Percentiles rank a stretch among this genome's conserved stretches.
Evolutionary conservation across 2,888 invertebrate species (phyloP).

Genomic region (Heliconius ethilla): DNA sequence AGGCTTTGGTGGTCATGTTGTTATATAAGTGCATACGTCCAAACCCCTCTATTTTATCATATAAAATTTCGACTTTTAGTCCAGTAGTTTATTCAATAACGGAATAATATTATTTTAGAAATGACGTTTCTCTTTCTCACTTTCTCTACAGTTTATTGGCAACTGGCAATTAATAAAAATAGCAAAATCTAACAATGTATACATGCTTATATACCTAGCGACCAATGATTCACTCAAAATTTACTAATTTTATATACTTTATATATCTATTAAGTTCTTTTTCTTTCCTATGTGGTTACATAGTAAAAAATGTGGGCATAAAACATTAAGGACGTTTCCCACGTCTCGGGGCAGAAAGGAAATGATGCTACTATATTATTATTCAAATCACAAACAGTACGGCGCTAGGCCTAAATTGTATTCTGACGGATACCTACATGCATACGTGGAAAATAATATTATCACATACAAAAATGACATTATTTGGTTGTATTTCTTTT

Average conservation of each 20-base stretch:
- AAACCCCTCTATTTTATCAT: too few species aligned
- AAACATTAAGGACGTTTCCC: constrained; percentile 77
- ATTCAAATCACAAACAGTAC: constrained; percentile 79
- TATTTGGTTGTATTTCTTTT: constrained; percentile 38
- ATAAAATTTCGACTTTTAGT: too few species aligned
- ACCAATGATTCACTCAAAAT: constrained; percentile 14
- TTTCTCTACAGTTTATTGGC: too few species aligned
- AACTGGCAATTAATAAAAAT: not conserved
- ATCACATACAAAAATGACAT: constrained; percentile 52
- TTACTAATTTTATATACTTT: constrained; percentile 17
- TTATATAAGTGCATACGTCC: constrained; percentile 34
- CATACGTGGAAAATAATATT: constrained; percentile 67
- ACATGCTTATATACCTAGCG: not conserved
- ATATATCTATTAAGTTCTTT: not conserved
- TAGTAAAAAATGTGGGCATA: constrained; percentile 45
- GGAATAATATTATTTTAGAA: too few species aligned
- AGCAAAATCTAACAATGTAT: not conserved
- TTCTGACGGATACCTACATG: constrained; percentile 63
- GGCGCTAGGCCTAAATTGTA: constrained; percentile 77
- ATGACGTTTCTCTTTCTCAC: too few species aligned
- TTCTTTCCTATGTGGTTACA: not conserved
- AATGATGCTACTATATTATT: constrained; percentile 78
- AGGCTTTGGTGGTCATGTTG: constrained; percentile 69
- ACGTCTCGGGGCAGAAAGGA: constrained; percentile 73
- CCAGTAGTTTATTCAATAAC: too few species aligned